Conservation (phyloP, 2,888 invertebrate species). For the Notocelia uddmanniana region DNA sequence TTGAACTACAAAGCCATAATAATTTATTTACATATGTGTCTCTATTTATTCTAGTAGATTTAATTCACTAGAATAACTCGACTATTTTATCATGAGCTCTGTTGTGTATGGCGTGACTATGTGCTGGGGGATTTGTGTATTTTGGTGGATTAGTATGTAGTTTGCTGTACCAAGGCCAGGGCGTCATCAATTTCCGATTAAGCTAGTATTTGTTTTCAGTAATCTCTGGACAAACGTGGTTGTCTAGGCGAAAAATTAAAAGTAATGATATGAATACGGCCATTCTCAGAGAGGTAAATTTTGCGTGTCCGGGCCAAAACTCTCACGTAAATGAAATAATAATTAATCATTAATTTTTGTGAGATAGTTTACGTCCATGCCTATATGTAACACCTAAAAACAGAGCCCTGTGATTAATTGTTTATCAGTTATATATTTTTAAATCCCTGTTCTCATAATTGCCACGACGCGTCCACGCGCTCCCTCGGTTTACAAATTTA, state of each 20-base stretch:
- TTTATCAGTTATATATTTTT: too few species aligned
- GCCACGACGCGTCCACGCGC: too few species aligned
- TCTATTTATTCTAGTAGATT: not conserved
- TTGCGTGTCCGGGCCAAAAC: too few species aligned
- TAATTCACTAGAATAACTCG: not conserved
- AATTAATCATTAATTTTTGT: too few species aligned
- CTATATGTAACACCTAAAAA: too few species aligned
- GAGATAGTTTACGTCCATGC: too few species aligned
- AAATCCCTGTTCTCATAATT: too few species aligned
- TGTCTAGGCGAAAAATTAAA: not conserved
- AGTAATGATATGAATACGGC: too few species aligned
- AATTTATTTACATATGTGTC: not conserved
- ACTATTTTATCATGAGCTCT: slow-evolving; percentile 10
- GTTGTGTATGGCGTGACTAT: not conserved
- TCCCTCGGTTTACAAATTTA: too few species aligned
- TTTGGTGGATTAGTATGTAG: slow-evolving; percentile 20
- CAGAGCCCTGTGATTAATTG: too few species aligned
- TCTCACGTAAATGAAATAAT: too few species aligned
- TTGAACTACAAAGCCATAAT: not conserved
- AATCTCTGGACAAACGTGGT: not conserved
- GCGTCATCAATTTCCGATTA: slow-evolving; percentile 25
- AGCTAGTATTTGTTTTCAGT: slow-evolving; percentile 22
- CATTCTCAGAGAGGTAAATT: too few species aligned
- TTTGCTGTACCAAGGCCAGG: slow-evolving; percentile 25
- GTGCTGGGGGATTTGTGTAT: slow-evolving; percentile 7